These are phyloP conservation scores for Pimpla rufipes DNA, from an alignment of 2,888 invertebrate genomes.

Conservation along the genomic window DNA sequence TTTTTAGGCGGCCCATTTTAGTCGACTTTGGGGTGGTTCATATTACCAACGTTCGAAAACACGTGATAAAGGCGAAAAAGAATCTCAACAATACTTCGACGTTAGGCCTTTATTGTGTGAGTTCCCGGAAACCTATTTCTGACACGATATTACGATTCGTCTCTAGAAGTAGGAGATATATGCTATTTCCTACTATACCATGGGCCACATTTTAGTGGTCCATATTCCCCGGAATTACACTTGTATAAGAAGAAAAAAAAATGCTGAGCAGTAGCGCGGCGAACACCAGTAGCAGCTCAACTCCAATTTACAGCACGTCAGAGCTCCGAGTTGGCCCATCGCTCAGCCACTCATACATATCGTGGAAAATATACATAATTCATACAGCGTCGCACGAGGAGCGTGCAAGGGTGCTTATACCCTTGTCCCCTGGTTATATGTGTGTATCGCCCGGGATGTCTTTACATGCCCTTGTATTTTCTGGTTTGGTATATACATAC, in stretches of 20 bases:
- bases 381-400: constrained; percentile 73
- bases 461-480: constrained; percentile 52
- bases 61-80: too few species aligned
- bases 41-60: too few species aligned
- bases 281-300: constrained; percentile 48
- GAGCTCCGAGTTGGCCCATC: constrained; percentile 81
- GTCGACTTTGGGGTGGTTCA: too few species aligned
- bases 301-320: constrained; percentile 84
- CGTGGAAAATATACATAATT: constrained; percentile 84
- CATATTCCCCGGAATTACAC: too few species aligned
- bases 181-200: too few species aligned
- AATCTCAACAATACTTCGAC: too few species aligned
- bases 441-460: constrained; percentile 13
- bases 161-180: too few species aligned
- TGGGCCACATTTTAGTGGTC: too few species aligned
- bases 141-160: too few species aligned
- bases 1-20: too few species aligned
- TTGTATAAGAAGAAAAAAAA: background rate
- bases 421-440: constrained; percentile 33
- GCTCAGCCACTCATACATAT: constrained; percentile 82
- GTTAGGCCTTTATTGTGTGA: too few species aligned
- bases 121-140: too few species aligned
- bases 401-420: constrained; percentile 55
- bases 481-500: constrained; percentile 1
- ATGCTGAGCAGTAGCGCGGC: constrained; percentile 1